These are phyloP conservation scores for Macrosteles quadrilineatus DNA, from an alignment of 1,140 invertebrate species.

Conservation along the genomic window DNA sequence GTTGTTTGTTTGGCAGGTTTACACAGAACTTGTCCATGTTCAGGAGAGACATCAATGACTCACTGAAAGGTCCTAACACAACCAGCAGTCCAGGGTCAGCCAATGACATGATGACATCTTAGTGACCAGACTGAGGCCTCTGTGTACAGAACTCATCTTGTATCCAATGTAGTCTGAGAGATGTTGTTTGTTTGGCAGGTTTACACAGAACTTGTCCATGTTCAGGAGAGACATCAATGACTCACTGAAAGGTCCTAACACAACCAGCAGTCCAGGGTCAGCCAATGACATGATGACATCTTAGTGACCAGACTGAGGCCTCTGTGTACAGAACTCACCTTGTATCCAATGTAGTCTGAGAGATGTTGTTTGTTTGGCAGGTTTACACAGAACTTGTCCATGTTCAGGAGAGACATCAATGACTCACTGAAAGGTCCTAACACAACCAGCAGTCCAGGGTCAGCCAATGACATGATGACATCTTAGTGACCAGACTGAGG, in stretches of 20 bases:
- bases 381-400: conserved; percentile 96
- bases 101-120: conserved; percentile 76
- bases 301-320: too few relatives aligned
- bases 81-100: conserved; percentile 58
- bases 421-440: conserved; percentile 87
- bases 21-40: conserved; percentile 97
- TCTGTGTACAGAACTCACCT: too few relatives aligned
- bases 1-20: conserved; percentile 74
- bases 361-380: conserved; percentile 66
- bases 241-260: conserved; percentile 81
- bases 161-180: too few relatives aligned
- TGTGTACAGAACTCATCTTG: too few relatives aligned
- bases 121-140: too few relatives aligned
- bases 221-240: conserved; percentile 96
- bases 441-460: conserved; percentile 59
- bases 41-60: conserved; percentile 93
- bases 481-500: conserved; percentile 40
- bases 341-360: too few relatives aligned
- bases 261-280: conserved; percentile 58
- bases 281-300: conserved; percentile 78
- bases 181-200: conserved; percentile 70
- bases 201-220: conserved; percentile 96
- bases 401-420: conserved; percentile 94
- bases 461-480: conserved; percentile 79
- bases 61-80: conserved; percentile 80